Percentiles rank a stretch among this genome's conserved stretches.
Conservation (phyloP, 1,140 invertebrate species). For the Aphelenchoides avenae region DNA sequence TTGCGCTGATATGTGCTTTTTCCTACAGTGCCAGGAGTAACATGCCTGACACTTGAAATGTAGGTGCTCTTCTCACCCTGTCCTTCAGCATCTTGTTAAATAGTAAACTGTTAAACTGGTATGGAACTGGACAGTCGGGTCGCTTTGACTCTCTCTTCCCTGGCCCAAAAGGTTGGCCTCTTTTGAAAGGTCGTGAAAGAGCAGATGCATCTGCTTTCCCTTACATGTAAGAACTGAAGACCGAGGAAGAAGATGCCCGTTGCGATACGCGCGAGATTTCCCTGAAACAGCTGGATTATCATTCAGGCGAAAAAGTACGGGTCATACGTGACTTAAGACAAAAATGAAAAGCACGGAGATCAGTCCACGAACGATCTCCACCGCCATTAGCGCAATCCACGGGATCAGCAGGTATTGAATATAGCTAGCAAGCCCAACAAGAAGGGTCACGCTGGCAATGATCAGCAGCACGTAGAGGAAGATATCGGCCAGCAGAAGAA, state of each 20-base stretch:
- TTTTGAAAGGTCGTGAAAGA: too few relatives aligned
- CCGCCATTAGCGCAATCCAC: constrained; percentile 51
- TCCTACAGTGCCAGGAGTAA: too few relatives aligned
- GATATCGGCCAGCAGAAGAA: constrained; percentile 41
- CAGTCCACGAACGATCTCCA: constrained; percentile 55
- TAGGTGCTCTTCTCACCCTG: too few relatives aligned
- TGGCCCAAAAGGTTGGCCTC: too few relatives aligned
- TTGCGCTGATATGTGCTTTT: too few relatives aligned
- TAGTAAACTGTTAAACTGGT: too few relatives aligned
- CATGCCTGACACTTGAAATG: too few relatives aligned
- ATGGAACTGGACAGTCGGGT: too few relatives aligned
- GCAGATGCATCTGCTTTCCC: too few relatives aligned
- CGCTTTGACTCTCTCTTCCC: too few relatives aligned
- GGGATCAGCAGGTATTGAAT: constrained; percentile 56
- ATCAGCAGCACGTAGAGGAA: constrained; percentile 47
- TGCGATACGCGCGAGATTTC: constrained; percentile 54
- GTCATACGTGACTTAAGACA: constrained; percentile 49
- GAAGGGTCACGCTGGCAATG: constrained; percentile 47
- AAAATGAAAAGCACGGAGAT: constrained; percentile 56
- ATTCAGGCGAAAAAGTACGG: constrained; percentile 16
- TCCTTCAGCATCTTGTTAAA: too few relatives aligned
- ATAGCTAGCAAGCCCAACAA: constrained; percentile 44
- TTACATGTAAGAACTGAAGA: constrained; percentile 56
- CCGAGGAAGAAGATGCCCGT: constrained; percentile 59
- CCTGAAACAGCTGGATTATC: constrained; percentile 23